phyloP scores from a whole-genome alignment of 2,888 invertebrate species.

The Eledone cirrhosa region DNA sequence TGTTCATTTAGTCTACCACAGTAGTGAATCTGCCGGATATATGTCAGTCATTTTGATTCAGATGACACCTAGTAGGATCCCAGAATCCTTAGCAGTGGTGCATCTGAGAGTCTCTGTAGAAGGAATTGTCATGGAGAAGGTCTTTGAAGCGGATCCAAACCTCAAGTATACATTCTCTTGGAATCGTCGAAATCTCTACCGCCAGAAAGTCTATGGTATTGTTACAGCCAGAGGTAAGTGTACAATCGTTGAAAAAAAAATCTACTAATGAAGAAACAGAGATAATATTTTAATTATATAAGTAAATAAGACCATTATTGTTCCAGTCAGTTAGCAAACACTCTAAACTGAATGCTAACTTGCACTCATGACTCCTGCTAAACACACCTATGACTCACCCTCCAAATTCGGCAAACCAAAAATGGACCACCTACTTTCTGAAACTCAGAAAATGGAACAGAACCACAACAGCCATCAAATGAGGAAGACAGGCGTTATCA shows the following conservation, averaged over 20 bases:
- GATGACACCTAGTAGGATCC: constrained; percentile 62
- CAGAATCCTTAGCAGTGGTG: constrained; percentile 70
- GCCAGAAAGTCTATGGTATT: constrained; percentile 96
- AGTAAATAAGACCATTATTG: too few species aligned
- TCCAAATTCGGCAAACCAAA: too few species aligned
- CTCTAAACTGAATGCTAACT: too few species aligned
- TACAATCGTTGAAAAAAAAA: background rate
- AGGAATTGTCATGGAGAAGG: constrained; percentile 88
- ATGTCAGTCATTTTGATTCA: constrained; percentile 83
- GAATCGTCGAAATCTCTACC: constrained; percentile 97
- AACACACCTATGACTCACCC: too few species aligned
- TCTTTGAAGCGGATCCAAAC: constrained; percentile 95
- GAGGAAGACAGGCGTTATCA: too few species aligned
- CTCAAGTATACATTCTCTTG: constrained; percentile 95
- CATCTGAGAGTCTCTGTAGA: constrained; percentile 90
- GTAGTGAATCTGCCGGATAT: constrained; percentile 93
- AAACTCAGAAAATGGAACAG: too few species aligned
- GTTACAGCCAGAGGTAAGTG: constrained; percentile 88
- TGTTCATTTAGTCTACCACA: constrained; percentile 92
- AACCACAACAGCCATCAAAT: too few species aligned
- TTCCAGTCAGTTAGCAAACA: too few species aligned
- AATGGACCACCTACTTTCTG: too few species aligned
- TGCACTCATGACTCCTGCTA: too few species aligned
- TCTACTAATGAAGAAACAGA: too few species aligned
- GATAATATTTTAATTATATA: too few species aligned